phyloP scores from a whole-genome alignment of 2,113 vertebrate species.

The Lampris incognitus region DNA sequence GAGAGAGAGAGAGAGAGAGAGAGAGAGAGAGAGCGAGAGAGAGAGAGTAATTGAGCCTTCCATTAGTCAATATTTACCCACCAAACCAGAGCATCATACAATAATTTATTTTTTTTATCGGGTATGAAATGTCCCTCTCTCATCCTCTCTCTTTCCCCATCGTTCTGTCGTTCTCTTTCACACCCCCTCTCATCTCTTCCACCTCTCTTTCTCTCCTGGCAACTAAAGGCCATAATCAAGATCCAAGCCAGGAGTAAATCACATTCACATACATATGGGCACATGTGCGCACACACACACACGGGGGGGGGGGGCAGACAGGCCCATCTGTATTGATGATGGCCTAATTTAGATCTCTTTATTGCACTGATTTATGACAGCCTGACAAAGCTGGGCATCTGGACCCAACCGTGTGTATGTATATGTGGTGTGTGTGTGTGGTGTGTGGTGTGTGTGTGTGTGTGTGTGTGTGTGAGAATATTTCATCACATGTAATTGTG shows the following conservation, averaged over 20 bases:
- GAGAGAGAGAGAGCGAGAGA: constrained; percentile 34
- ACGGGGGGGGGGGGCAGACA: constrained; percentile 23
- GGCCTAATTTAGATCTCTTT: constrained; percentile 78
- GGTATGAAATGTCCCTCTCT: constrained; percentile 67
- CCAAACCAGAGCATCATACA: constrained; percentile 68
- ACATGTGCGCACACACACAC: constrained; percentile 1
- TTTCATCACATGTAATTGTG: background rate
- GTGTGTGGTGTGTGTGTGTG: constrained; percentile 39
- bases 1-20: constrained; percentile 23
- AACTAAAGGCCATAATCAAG: constrained; percentile 57
- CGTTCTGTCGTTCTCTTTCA: background rate
- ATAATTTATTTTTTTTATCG: constrained; percentile 66
- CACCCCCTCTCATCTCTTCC: constrained; percentile 42
- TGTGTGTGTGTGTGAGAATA: constrained; percentile 13
- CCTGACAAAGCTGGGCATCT: constrained; percentile 73
- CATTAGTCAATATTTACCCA: constrained; percentile 77
- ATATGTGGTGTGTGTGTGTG: constrained; percentile 20
- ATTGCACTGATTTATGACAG: constrained; percentile 76
- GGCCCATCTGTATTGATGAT: constrained; percentile 79
- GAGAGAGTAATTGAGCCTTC: constrained; percentile 68
- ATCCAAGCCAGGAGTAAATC: constrained; percentile 60
- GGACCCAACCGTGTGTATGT: constrained; percentile 55
- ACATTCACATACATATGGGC: constrained; percentile 28
- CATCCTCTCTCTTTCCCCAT: constrained; percentile 54
- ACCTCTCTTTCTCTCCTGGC: constrained; percentile 65